These are phyloP conservation scores for Heterocephalus glaber DNA, from an alignment of 2,113 vertebrate species.

Conservation along the genomic window DNA sequence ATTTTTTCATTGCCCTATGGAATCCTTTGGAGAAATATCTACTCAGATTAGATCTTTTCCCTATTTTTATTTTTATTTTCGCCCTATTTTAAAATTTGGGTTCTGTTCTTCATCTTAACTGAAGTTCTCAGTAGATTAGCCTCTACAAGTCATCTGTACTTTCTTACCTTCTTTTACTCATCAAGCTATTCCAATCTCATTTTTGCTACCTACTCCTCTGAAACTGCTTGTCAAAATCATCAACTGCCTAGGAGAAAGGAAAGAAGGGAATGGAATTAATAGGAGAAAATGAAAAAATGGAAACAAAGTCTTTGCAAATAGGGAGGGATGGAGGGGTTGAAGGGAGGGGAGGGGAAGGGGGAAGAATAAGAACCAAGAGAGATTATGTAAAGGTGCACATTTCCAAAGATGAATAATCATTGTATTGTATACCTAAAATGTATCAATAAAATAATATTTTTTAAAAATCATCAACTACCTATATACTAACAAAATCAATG, in stretches of 20 bases:
- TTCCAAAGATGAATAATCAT: no score
- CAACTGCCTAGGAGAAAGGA: no score
- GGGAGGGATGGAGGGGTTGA: no score
- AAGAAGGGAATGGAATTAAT: no score
- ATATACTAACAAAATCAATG: background rate
- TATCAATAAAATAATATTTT: no score
- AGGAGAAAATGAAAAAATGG: no score
- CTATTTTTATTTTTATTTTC: background rate
- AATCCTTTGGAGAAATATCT: slow-evolving; percentile 19
- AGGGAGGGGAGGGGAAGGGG: no score
- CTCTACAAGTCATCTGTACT: background rate
- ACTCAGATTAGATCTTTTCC: background rate
- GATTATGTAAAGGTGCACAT: no score
- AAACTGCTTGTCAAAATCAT: slow-evolving; percentile 35
- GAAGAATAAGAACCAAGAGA: no score
- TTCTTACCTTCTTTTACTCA: background rate
- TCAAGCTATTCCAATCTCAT: background rate
- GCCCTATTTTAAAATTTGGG: background rate
- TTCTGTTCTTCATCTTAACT: slow-evolving; percentile 1
- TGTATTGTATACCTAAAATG: no score
- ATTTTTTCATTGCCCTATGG: slow-evolving; percentile 21
- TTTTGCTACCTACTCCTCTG: background rate
- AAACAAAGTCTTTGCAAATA: no score
- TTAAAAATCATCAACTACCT: slow-evolving; percentile 26
- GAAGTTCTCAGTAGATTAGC: slow-evolving; percentile 3